These are phyloP conservation scores for Symphodus melops DNA, from an alignment of 2,113 vertebrate species.

Conservation along the genomic window DNA sequence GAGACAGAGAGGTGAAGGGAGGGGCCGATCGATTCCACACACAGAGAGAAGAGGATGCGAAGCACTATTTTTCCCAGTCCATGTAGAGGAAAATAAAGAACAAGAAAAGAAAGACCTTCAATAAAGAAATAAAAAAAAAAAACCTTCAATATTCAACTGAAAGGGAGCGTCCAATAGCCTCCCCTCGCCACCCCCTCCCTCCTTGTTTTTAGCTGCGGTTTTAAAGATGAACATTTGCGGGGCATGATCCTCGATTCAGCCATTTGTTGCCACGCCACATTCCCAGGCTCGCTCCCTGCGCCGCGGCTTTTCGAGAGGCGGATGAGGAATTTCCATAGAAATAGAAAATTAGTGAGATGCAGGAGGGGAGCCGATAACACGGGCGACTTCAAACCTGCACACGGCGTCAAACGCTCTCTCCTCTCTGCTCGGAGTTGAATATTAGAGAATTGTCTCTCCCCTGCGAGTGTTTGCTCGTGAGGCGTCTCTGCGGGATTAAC, in stretches of 20 bases:
- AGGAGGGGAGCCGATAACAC: slow-evolving; percentile 26
- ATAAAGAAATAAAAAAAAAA: background rate
- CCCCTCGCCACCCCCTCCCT: background rate
- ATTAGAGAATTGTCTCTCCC: slow-evolving; percentile 17
- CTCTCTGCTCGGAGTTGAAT: background rate
- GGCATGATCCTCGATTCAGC: slow-evolving; percentile 12
- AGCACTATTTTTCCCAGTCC: background rate
- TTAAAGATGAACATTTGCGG: slow-evolving; percentile 14
- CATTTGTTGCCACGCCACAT: slow-evolving; percentile 7
- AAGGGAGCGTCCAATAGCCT: slow-evolving; percentile 26
- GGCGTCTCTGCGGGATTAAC: slow-evolving; percentile 34
- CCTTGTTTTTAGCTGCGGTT: slow-evolving; percentile 35
- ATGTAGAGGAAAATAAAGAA: background rate
- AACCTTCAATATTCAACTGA: slow-evolving; percentile 8
- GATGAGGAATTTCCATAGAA: slow-evolving; percentile 63
- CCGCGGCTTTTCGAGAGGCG: slow-evolving; percentile 16
- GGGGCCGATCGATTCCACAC: slow-evolving; percentile 14
- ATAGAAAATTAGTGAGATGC: slow-evolving; percentile 50
- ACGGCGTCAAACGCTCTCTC: background rate
- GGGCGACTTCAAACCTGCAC: slow-evolving; percentile 40
- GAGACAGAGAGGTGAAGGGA: background rate
- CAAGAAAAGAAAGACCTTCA: background rate
- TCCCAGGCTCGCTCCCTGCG: slow-evolving; percentile 5
- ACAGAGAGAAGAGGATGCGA: slow-evolving; percentile 1
- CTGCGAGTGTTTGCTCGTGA: slow-evolving; percentile 31